Evolutionary conservation across 2,888 invertebrate species (phyloP), one percentile per base, ranked within the genome.

Genomic region (Resseliella maxima): DNA sequence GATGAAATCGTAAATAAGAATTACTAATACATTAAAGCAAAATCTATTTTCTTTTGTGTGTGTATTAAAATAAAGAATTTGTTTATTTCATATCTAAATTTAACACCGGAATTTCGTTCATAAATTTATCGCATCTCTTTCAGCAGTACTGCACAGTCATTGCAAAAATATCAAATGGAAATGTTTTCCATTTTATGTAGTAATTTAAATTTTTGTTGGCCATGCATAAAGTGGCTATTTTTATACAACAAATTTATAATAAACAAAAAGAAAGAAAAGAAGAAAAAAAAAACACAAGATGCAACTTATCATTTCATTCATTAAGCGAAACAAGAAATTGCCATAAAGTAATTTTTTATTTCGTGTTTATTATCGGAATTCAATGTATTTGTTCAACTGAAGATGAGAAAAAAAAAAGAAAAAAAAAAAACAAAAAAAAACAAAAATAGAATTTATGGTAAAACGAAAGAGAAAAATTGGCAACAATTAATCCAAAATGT

Each of bases 201-300:
- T 5, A 50, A 50, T 18, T 18, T 2, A 50, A 50, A 15, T 50
- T 50, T 18, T 8, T 12, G 41, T 41, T 41, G 18, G 27, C 5
- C 24, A 27, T 24, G 31, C 27, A 59, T 24, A 24, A 59, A n/a
- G 3, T 2, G n/a, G n/a, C 59, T 72, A 72, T 72, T 72, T 72
- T 72, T 72, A 72, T 1, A 72, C 31, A n/a, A 31, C n/a, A n/a
- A n/a, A n/a, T n/a, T n/a, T n/a, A n/a, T n/a, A n/a, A n/a, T n/a
- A n/a, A n/a, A n/a, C n/a, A 27, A 72, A 72, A 31, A 31, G 31
- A 24, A 3, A 72, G 31, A 59, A 27, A 72, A 5, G 31, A 72
- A 31, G 31, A 31, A 35, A 72, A 72, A 72, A 31, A 31, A 31
- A 72, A 31, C 72, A 72, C 72, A 72, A 72, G 72, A 72, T 72